A percentile compares a stretch with the other conserved stretches of the same genome.
Conservation (phyloP, 2,888 invertebrate species). For the Hymenopus coronatus region DNA sequence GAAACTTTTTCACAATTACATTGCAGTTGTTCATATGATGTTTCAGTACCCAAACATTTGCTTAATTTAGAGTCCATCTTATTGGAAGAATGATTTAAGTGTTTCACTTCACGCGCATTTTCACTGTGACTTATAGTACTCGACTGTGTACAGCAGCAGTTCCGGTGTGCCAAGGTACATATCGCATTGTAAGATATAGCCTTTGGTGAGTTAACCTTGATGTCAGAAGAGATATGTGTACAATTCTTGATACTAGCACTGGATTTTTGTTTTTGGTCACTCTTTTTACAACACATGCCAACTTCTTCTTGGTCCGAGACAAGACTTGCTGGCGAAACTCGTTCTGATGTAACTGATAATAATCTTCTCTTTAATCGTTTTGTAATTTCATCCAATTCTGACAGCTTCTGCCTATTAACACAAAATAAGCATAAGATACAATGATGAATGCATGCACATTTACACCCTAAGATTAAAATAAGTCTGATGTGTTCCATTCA, state of each 20-base stretch:
- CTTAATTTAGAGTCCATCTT: not conserved
- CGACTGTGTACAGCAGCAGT: not conserved
- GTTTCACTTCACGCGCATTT: not conserved
- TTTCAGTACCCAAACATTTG: not conserved
- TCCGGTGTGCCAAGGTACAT: not conserved
- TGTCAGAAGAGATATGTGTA: not conserved
- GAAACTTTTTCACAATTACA: no score
- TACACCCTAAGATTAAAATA: no score
- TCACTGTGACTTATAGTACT: not conserved
- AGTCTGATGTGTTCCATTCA: no score
- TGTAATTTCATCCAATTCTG: constrained; percentile 62
- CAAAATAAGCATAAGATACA: constrained; percentile 36
- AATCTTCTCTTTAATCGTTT: constrained; percentile 57
- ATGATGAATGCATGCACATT: no score
- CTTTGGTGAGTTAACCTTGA: not conserved
- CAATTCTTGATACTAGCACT: not conserved
- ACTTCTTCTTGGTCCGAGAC: not conserved
- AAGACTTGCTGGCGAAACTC: no score
- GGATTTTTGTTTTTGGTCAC: not conserved
- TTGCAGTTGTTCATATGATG: not conserved
- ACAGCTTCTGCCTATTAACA: constrained; percentile 60
- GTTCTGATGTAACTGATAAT: constrained; percentile 34
- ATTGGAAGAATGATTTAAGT: not conserved
- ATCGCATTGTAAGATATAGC: not conserved
- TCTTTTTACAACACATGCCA: no score